A percentile compares a stretch with the other conserved stretches of the same genome.
Evolutionary conservation across 1,140 invertebrate genomes (phyloP).

Genomic region (Drosophila arawakana): DNA sequence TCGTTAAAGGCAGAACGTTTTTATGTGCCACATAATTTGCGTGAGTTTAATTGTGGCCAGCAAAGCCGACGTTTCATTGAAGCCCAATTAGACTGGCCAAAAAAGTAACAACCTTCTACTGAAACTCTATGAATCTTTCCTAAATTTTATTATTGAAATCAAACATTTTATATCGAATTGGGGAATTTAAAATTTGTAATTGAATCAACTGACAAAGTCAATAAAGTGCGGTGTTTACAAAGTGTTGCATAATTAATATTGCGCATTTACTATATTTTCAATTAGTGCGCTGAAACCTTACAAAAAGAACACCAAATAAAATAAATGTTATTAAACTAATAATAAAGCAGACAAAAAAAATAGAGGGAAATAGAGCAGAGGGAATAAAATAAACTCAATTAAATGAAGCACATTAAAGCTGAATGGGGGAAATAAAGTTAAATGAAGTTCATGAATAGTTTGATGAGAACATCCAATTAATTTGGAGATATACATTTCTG

Average conservation of each 20-base stretch:
- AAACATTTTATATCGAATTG: too few species aligned
- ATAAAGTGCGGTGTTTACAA: background rate
- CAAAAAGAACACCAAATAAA: conserved; percentile 10
- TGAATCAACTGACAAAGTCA: background rate
- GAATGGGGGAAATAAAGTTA: too few species aligned
- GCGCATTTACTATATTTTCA: too few species aligned
- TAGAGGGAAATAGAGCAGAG: too few species aligned
- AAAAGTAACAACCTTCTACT: background rate
- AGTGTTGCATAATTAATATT: conserved; percentile 23
- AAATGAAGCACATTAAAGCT: background rate
- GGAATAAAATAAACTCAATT: background rate
- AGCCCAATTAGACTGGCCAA: conserved; percentile 51
- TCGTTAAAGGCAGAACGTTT: conserved; percentile 41
- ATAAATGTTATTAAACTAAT: conserved; percentile 1
- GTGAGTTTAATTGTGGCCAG: conserved; percentile 71
- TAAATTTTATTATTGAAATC: too few species aligned
- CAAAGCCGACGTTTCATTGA: conserved; percentile 13
- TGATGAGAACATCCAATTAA: background rate
- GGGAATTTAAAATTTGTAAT: background rate
- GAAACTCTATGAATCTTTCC: too few species aligned
- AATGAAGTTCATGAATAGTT: too few species aligned
- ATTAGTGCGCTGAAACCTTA: background rate
- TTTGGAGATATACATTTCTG: background rate
- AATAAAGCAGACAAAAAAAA: background rate
- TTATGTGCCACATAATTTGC: conserved; percentile 66